These are phyloP conservation scores for Scotopteryx bipunctaria DNA, from an alignment of 2,888 invertebrate genomes.

Conservation along the genomic window DNA sequence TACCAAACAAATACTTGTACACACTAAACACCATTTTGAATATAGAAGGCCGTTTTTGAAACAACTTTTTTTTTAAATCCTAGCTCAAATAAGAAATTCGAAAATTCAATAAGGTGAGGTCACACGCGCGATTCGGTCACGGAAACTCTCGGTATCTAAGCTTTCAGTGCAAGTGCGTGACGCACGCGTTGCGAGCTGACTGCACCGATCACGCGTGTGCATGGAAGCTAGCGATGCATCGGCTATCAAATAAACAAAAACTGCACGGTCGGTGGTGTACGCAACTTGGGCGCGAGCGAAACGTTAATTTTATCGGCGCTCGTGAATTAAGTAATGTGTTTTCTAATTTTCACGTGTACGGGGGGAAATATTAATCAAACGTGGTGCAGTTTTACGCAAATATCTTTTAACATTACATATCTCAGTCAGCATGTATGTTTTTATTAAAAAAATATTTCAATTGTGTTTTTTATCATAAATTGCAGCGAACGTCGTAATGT, in stretches of 20 bases:
- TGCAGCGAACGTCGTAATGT: no score
- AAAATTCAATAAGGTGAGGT: slow-evolving; percentile 41
- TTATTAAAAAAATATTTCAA: not conserved
- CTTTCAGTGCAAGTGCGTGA: slow-evolving; percentile 64
- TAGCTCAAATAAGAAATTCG: slow-evolving; percentile 4
- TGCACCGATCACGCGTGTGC: slow-evolving; percentile 69
- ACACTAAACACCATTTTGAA: not conserved
- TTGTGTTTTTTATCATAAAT: not conserved
- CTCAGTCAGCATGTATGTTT: no score
- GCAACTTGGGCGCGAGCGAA: slow-evolving; percentile 59
- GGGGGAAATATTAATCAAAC: not conserved
- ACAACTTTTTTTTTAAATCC: not conserved
- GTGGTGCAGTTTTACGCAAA: not conserved
- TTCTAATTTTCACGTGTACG: not conserved
- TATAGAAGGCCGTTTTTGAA: not conserved
- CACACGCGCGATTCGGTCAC: slow-evolving; percentile 44
- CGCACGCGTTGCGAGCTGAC: slow-evolving; percentile 72
- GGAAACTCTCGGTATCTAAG: slow-evolving; percentile 47
- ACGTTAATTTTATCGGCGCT: slow-evolving; percentile 57
- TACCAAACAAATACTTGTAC: not conserved
- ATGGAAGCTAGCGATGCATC: slow-evolving; percentile 69
- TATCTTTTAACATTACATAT: no score
- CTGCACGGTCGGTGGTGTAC: slow-evolving; percentile 54
- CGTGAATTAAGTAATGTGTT: slow-evolving; percentile 44
- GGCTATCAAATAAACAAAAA: slow-evolving; percentile 81